These are phyloP conservation scores for Prenolepis imparis DNA, from an alignment of 2,888 invertebrate genomes.

Conservation along the genomic window DNA sequence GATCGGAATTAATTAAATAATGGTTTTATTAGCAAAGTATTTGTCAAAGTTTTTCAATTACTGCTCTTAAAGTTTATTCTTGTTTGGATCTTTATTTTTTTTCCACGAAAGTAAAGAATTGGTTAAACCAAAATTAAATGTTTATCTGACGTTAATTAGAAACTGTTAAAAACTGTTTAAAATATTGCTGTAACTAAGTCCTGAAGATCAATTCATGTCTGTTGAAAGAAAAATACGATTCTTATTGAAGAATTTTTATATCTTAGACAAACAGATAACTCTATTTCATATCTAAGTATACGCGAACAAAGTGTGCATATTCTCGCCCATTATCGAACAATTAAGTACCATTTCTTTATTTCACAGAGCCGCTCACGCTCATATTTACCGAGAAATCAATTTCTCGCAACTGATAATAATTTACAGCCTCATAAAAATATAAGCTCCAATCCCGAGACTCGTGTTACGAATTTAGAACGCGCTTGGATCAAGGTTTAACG, in stretches of 20 bases:
- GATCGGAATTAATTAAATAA: slow-evolving; percentile 16
- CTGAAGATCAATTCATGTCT: not conserved
- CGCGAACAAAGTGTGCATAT: not conserved
- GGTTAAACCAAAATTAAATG: slow-evolving; percentile 7
- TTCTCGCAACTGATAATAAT: slow-evolving; percentile 34
- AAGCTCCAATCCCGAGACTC: slow-evolving; percentile 9
- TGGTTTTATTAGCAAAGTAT: not conserved
- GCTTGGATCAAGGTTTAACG: slow-evolving; percentile 12
- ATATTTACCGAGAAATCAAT: slow-evolving; percentile 55
- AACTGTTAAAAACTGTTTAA: slow-evolving; percentile 6
- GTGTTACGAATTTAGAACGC: slow-evolving; percentile 1
- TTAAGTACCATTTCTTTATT: slow-evolving; percentile 67
- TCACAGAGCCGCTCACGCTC: slow-evolving; percentile 18
- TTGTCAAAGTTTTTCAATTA: not conserved
- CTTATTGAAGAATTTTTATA: not conserved
- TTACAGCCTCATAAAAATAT: slow-evolving; percentile 30
- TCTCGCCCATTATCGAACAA: not conserved
- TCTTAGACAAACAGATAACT: not conserved
- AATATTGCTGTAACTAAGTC: slow-evolving; percentile 8
- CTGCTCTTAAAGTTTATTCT: not conserved
- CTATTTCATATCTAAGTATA: slow-evolving; percentile 5
- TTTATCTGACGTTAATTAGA: not conserved
- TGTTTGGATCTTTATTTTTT: not conserved
- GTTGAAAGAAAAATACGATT: not conserved
- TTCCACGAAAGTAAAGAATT: not conserved